These are phyloP conservation scores for Ptilodon capucinus DNA, from an alignment of 2,888 invertebrate genomes.

Conservation along the genomic window DNA sequence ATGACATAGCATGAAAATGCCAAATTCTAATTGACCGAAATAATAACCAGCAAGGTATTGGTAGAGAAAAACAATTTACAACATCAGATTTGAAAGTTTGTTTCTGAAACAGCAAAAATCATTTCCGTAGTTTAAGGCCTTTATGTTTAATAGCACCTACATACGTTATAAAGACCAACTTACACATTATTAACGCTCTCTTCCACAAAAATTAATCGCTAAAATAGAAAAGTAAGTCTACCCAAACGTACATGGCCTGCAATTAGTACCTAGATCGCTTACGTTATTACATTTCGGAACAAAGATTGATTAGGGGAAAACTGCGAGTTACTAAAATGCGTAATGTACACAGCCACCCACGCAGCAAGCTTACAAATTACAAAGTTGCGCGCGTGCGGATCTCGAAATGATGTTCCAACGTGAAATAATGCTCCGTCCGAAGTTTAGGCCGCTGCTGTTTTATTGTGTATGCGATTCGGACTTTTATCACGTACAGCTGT, in stretches of 20 bases:
- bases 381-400: slow-evolving; percentile 63
- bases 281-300: slow-evolving; percentile 23
- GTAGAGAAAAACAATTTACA: too few species aligned
- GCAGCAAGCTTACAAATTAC: slow-evolving; percentile 63
- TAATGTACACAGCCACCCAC: slow-evolving; percentile 66
- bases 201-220: too few species aligned
- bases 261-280: too few species aligned
- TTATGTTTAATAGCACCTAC: too few species aligned
- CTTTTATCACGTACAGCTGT: slow-evolving; percentile 74
- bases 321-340: slow-evolving; percentile 54
- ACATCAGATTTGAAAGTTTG: too few species aligned
- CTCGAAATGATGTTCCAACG: slow-evolving; percentile 66
- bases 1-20: background rate
- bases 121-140: too few species aligned
- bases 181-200: too few species aligned
- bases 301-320: slow-evolving; percentile 39
- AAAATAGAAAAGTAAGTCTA: too few species aligned
- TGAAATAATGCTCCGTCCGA: slow-evolving; percentile 66
- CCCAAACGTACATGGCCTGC: too few species aligned
- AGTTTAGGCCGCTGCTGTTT: slow-evolving; percentile 63
- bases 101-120: too few species aligned
- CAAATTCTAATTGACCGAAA: background rate
- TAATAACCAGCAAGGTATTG: background rate
- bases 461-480: slow-evolving; percentile 64
- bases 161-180: too few species aligned